These are phyloP conservation scores for Nyctalus aviator DNA, from an alignment of 2,797 vertebrate species.

Conservation along the genomic window DNA sequence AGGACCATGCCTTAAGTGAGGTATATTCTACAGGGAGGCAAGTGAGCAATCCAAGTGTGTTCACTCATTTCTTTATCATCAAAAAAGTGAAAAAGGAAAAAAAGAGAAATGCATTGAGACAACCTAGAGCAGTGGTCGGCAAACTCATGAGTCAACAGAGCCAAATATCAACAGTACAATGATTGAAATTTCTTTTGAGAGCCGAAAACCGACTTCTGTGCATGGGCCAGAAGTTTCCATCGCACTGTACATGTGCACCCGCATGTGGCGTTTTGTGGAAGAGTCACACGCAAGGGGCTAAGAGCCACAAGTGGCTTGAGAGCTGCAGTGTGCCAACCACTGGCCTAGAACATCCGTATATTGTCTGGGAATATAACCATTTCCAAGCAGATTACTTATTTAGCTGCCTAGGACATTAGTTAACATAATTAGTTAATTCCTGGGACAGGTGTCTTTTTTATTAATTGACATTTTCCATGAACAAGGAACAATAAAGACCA, in stretches of 20 bases:
- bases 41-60: not conserved
- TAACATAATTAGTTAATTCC: slow-evolving; percentile 62
- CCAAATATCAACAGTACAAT: no score
- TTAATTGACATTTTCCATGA: slow-evolving; percentile 76
- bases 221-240: no score
- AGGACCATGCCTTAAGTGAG: not conserved
- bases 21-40: not conserved
- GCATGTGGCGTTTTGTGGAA: no score
- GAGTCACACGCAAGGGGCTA: no score
- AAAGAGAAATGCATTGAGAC: not conserved
- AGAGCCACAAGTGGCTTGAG: no score
- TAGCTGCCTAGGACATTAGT: not conserved
- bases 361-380: slow-evolving; percentile 7
- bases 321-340: no score
- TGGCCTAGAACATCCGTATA: not conserved
- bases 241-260: no score
- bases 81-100: not conserved
- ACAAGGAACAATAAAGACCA: slow-evolving; percentile 69
- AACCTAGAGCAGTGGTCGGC: not conserved
- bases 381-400: slow-evolving; percentile 12
- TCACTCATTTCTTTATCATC: not conserved
- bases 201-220: no score
- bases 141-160: no score
- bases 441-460: slow-evolving; percentile 70
- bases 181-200: no score